These are phyloP conservation scores for Olivierus martensii DNA, from an alignment of 1,140 invertebrate species.

Conservation along the genomic window DNA sequence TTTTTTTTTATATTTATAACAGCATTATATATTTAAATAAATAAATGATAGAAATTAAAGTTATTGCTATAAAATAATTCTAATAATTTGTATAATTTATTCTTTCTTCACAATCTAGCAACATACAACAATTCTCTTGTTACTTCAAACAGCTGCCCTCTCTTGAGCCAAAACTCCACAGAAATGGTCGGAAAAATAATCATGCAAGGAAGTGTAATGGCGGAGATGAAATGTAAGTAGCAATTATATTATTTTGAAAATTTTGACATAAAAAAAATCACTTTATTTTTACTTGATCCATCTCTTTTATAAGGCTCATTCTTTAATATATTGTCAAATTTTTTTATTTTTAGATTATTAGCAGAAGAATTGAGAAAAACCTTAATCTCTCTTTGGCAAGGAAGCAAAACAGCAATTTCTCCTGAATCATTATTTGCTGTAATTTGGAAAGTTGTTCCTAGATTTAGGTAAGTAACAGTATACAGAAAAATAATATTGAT, in stretches of 20 bases:
- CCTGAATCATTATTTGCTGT: slow-evolving; percentile 65
- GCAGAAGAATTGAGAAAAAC: slow-evolving; percentile 66
- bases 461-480: slow-evolving; percentile 53
- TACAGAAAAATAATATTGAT: no score
- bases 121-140: slow-evolving; percentile 68
- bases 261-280: background rate
- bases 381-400: slow-evolving; percentile 53
- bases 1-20: no score
- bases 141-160: slow-evolving; percentile 66
- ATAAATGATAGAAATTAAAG: no score
- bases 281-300: no score
- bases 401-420: slow-evolving; percentile 56
- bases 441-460: slow-evolving; percentile 72
- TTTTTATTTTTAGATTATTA: slow-evolving; percentile 36
- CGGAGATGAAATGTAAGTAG: slow-evolving; percentile 38
- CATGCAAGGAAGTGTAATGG: slow-evolving; percentile 24
- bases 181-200: slow-evolving; percentile 23
- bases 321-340: no score
- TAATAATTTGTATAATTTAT: no score
- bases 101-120: slow-evolving; percentile 36
- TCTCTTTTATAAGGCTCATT: no score
- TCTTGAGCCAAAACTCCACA: slow-evolving; percentile 38
- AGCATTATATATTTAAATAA: no score
- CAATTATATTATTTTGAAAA: background rate
- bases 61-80: no score